Percentiles rank a stretch among this genome's conserved stretches.
Evolutionary conservation across 2,888 invertebrate genomes (phyloP).

Genomic region (Prosopocoilus inquinatus): DNA sequence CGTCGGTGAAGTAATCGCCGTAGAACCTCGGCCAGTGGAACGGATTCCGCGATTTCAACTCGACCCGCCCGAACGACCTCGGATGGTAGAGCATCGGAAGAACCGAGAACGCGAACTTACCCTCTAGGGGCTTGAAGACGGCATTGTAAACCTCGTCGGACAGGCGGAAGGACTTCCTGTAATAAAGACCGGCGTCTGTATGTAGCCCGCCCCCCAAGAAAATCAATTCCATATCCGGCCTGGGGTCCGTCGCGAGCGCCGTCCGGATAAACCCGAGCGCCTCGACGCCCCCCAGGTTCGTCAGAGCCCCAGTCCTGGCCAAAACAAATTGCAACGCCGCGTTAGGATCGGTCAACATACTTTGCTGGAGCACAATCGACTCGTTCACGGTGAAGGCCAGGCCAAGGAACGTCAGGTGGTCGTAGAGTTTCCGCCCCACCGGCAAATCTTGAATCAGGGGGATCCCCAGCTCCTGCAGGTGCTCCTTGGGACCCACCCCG

Average conservation of each 20-base stretch:
- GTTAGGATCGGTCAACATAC: conserved; percentile 26
- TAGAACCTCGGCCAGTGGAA: conserved; percentile 69
- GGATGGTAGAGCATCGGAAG: conserved; percentile 73
- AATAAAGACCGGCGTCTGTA: conserved; percentile 49
- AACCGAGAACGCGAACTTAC: conserved; percentile 43
- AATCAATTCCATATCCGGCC: conserved; percentile 63
- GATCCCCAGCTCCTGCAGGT: conserved; percentile 59
- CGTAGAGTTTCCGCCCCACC: conserved; percentile 67
- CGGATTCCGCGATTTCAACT: conserved; percentile 69
- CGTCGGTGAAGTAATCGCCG: conserved; percentile 75
- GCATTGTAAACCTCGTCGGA: conserved; percentile 56
- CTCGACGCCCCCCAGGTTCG: conserved; percentile 61
- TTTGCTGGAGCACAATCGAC: conserved; percentile 35
- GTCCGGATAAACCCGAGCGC: conserved; percentile 56
- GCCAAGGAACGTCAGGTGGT: conserved; percentile 64
- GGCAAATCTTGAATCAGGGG: conserved; percentile 60
- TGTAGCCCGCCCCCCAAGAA: conserved; percentile 59
- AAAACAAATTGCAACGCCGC: conserved; percentile 43
- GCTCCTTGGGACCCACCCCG: conserved; percentile 63
- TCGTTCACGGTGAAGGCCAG: conserved; percentile 56
- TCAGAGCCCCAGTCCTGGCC: conserved; percentile 54
- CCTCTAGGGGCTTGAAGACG: conserved; percentile 57
- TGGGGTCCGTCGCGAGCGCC: conserved; percentile 22
- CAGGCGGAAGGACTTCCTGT: conserved; percentile 55
- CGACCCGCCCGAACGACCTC: conserved; percentile 66